phyloP scores from a whole-genome alignment of 2,113 vertebrate genomes.

The Amphiprion percula region DNA sequence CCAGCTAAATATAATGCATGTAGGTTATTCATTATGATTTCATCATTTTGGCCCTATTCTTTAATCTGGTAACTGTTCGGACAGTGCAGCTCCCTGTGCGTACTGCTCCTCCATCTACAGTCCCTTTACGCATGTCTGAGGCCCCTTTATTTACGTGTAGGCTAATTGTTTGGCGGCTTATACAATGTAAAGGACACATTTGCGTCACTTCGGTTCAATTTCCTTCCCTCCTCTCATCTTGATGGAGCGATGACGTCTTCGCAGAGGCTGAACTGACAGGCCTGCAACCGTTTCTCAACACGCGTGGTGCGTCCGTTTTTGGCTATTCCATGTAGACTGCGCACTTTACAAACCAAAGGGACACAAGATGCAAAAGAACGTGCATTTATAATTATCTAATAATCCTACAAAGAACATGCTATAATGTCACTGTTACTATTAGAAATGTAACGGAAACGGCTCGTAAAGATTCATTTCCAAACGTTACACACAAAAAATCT shows the following conservation, averaged over 20 bases:
- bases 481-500: neutral
- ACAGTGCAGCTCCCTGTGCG: too few species aligned
- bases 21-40: neutral
- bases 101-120: neutral
- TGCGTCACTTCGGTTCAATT: constrained; percentile 7
- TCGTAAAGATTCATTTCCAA: neutral
- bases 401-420: too few species aligned
- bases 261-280: neutral
- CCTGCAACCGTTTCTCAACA: too few species aligned
- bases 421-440: too few species aligned
- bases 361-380: too few species aligned
- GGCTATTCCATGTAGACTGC: too few species aligned
- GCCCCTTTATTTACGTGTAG: neutral
- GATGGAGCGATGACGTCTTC: constrained; percentile 1
- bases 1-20: neutral
- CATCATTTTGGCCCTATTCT: neutral
- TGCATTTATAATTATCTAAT: too few species aligned
- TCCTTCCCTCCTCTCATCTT: neutral
- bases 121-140: neutral
- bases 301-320: too few species aligned
- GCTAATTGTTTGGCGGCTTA: neutral
- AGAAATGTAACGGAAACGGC: neutral
- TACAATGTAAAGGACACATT: neutral
- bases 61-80: too few species aligned
- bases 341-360: too few species aligned